A percentile compares a stretch with the other conserved stretches of the same genome.
These are phyloP conservation scores for Phylloscopus whistleri DNA, from an alignment of 2,113 vertebrate species.

Conservation along the genomic window DNA sequence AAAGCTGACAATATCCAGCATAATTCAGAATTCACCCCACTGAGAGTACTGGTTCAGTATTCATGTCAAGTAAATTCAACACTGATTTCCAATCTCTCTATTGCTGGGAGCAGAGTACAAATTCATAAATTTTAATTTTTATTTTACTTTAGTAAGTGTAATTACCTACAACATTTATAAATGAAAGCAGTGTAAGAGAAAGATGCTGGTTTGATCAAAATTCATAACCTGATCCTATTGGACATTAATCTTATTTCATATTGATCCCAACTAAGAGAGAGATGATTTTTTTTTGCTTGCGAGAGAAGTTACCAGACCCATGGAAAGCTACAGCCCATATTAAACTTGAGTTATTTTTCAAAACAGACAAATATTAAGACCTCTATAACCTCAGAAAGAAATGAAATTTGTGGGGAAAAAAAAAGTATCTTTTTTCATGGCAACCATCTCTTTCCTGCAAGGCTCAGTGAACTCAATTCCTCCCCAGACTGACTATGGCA, in stretches of 20 bases:
- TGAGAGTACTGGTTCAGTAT: conserved; percentile 34
- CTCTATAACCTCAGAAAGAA: background rate
- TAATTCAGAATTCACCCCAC: conserved; percentile 32
- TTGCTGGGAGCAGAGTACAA: conserved; percentile 39
- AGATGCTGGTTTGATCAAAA: conserved; percentile 42
- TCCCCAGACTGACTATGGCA: background rate
- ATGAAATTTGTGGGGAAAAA: background rate
- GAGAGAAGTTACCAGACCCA: background rate
- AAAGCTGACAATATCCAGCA: background rate
- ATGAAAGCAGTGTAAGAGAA: conserved; percentile 25
- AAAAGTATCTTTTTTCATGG: background rate
- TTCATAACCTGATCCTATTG: conserved; percentile 19
- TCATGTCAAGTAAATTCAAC: conserved; percentile 52
- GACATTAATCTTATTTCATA: conserved; percentile 20
- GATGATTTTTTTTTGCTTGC: background rate
- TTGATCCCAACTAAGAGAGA: conserved; percentile 12
- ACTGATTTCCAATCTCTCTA: conserved; percentile 54
- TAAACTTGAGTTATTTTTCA: background rate
- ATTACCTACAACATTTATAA: conserved; percentile 54
- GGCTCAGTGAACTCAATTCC: background rate
- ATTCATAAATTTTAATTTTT: conserved; percentile 64
- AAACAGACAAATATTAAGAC: background rate
- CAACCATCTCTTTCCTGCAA: background rate
- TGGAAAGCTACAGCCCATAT: background rate
- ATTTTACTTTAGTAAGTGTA: conserved; percentile 59